Conservation (phyloP, 2,797 vertebrate species). For the Florisuga fusca region DNA sequence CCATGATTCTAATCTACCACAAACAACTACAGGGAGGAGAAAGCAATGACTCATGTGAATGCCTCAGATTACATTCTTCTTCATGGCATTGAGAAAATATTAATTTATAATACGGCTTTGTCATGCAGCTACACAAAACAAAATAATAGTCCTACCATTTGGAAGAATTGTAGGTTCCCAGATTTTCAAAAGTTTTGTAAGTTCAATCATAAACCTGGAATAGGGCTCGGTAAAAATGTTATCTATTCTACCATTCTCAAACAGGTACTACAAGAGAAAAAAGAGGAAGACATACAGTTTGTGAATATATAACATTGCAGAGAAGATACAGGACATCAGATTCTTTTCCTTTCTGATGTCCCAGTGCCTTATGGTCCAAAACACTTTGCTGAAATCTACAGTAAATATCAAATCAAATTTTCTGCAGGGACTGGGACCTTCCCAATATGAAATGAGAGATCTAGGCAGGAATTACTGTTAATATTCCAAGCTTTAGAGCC, state of each 20-base stretch:
- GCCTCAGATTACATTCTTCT: background rate
- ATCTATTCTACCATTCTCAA: slow-evolving; percentile 97
- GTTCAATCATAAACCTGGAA: slow-evolving; percentile 94
- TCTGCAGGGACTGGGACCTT: background rate
- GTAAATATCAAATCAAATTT: background rate
- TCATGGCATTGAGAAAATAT: background rate
- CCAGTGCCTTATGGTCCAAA: background rate
- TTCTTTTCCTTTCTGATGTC: background rate
- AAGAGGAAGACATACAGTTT: slow-evolving; percentile 49
- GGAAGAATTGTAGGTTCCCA: slow-evolving; percentile 91
- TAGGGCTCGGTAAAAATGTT: slow-evolving; percentile 98
- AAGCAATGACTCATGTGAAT: background rate
- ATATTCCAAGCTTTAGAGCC: background rate
- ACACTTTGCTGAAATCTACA: background rate
- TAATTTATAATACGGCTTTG: background rate
- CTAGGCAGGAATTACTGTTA: background rate
- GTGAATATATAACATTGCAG: slow-evolving; percentile 33
- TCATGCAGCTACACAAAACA: slow-evolving; percentile 45
- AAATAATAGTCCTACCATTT: slow-evolving; percentile 85
- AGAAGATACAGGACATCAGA: slow-evolving; percentile 23
- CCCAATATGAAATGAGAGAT: background rate
- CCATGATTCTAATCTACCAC: background rate
- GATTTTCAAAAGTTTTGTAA: slow-evolving; percentile 89
- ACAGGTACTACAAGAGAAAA: slow-evolving; percentile 88
- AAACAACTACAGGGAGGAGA: background rate